Conservation (phyloP, 2,113 vertebrate species). For the Chloropsis cyanopogon region DNA sequence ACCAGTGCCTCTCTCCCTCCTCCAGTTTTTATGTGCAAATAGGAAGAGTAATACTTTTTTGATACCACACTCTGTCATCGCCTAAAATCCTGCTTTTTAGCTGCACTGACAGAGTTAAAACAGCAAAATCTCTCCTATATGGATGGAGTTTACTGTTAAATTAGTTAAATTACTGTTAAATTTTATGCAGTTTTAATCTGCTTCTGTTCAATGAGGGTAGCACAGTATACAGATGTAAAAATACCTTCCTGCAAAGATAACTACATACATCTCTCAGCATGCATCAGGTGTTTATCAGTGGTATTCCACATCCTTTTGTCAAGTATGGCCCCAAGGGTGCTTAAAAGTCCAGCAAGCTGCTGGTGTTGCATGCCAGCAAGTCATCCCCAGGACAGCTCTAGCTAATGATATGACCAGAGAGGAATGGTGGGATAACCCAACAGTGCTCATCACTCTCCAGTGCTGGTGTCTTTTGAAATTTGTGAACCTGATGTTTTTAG, state of each 20-base stretch:
- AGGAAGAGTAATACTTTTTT: background rate
- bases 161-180: too few species aligned
- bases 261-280: background rate
- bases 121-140: background rate
- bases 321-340: background rate
- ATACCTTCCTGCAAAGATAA: background rate
- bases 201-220: background rate
- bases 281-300: background rate
- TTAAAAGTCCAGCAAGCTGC: background rate
- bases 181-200: background rate
- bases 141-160: background rate
- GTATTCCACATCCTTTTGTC: background rate
- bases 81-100: background rate
- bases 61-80: background rate
- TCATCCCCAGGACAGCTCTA: background rate
- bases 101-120: background rate
- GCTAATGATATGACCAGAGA: background rate
- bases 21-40: background rate
- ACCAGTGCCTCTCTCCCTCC: background rate
- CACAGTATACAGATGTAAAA: background rate
- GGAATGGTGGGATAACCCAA: background rate
- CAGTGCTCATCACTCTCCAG: background rate
- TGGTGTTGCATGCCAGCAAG: background rate
- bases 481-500: background rate
- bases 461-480: background rate